Percentiles rank a stretch among this genome's conserved stretches.
These are phyloP conservation scores for Archivesica marissinica DNA, from an alignment of 1,140 invertebrate species.

Conservation along the genomic window DNA sequence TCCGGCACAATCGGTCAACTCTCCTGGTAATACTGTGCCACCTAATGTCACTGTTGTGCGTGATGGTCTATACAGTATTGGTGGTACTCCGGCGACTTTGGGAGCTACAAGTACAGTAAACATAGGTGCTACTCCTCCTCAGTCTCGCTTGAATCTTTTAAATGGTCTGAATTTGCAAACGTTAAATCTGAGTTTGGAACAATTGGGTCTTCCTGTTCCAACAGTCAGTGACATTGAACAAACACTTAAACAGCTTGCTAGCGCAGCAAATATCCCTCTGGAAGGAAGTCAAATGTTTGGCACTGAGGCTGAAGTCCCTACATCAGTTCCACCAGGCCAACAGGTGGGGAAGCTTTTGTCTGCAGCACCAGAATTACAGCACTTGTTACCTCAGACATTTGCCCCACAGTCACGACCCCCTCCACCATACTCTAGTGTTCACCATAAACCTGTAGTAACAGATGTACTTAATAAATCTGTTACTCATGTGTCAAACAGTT, in stretches of 20 bases:
- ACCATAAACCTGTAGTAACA: constrained; percentile 33
- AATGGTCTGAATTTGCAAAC: constrained; percentile 45
- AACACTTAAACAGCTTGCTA: constrained; percentile 50
- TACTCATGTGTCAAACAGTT: background rate
- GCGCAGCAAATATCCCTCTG: constrained; percentile 46
- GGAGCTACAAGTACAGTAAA: background rate
- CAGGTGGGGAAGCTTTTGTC: background rate
- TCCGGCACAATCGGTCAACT: background rate
- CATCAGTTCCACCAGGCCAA: background rate
- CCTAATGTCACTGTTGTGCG: constrained; percentile 25
- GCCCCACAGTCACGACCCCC: constrained; percentile 31
- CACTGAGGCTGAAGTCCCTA: background rate
- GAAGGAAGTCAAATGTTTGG: constrained; percentile 14
- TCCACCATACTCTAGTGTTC: constrained; percentile 62
- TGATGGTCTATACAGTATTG: background rate
- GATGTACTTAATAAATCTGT: background rate
- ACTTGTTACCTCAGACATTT: constrained; percentile 12
- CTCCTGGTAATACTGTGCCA: constrained; percentile 10
- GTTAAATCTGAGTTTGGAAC: constrained; percentile 47
- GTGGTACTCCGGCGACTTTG: background rate
- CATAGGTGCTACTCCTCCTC: constrained; percentile 15
- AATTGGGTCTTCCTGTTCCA: constrained; percentile 41
- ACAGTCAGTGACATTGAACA: constrained; percentile 57
- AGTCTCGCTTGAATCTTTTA: constrained; percentile 44
- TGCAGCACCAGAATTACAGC: constrained; percentile 30